Percentiles rank a stretch among this genome's conserved stretches.
Evolutionary conservation across 2,113 vertebrate genomes (phyloP).

Genomic region (Apteryx owenii): DNA sequence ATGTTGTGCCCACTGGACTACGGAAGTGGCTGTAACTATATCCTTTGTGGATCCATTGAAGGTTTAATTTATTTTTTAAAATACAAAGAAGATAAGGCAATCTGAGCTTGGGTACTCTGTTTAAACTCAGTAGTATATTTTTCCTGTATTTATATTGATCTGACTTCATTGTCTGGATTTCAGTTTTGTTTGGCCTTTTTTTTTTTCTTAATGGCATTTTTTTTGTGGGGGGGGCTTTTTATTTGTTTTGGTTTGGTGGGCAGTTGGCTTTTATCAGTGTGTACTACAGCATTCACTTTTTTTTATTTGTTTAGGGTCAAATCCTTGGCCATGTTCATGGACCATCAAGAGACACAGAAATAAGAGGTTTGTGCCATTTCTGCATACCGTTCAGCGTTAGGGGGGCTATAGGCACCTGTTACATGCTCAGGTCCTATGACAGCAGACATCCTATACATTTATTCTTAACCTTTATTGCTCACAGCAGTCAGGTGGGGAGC

Average conservation of each 20-base stretch:
- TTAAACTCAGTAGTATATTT: neutral
- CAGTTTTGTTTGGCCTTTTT: neutral
- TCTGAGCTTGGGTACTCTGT: neutral
- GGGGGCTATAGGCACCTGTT: neutral
- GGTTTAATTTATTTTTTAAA: neutral
- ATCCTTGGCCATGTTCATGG: slow-evolving; percentile 45
- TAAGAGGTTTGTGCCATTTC: slow-evolving; percentile 59
- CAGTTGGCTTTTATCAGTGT: neutral
- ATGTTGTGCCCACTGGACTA: neutral
- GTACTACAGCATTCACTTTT: slow-evolving; percentile 40
- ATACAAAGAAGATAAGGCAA: neutral
- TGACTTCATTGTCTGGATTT: neutral
- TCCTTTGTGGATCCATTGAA: neutral
- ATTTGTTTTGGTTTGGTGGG: accelerated
- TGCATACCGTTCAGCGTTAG: neutral
- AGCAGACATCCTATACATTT: neutral
- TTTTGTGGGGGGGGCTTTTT: neutral
- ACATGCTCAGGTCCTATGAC: neutral
- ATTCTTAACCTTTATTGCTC: neutral
- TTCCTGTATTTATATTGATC: neutral
- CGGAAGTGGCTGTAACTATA: neutral
- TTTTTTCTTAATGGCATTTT: neutral
- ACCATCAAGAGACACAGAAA: slow-evolving; percentile 47
- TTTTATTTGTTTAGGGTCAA: slow-evolving; percentile 53
- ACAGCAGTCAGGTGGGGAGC: neutral